Percentiles rank a stretch among this genome's conserved stretches.
Evolutionary conservation across 2,797 vertebrate species (phyloP).

Genomic region (Etheostoma nigrum): DNA sequence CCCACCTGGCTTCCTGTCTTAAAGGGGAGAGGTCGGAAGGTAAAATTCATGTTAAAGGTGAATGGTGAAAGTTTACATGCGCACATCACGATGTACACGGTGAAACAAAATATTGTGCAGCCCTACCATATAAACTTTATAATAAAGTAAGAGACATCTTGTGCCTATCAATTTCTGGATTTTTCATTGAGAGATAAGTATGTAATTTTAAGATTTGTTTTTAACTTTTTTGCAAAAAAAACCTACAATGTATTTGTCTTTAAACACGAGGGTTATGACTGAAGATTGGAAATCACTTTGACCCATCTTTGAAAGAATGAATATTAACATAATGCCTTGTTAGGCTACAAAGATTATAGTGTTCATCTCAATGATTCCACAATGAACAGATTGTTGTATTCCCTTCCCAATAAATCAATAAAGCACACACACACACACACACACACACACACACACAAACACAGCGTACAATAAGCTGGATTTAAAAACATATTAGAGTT

Average conservation of each 20-base stretch:
- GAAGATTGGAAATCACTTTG: not conserved
- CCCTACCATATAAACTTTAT: not conserved
- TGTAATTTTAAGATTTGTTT: not conserved
- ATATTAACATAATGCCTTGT: not conserved
- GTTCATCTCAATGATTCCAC: not conserved
- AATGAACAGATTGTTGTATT: slow-evolving; percentile 8
- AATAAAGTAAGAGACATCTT: not conserved
- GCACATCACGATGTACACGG: no score
- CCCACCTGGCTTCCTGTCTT: no score
- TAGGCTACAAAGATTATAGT: not conserved
- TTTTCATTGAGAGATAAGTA: no score
- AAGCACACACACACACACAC: not conserved
- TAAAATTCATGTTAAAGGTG: no score
- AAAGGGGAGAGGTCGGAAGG: no score
- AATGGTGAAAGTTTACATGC: no score
- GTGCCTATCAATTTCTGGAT: not conserved
- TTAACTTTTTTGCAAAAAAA: not conserved
- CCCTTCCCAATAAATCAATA: not conserved
- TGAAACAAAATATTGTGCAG: no score
- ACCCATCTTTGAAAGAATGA: not conserved
- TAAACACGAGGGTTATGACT: not conserved
- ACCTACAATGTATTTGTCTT: not conserved
- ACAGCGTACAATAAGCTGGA: not conserved
- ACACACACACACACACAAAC: not conserved
- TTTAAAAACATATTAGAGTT: not conserved